Percentiles rank a stretch among this genome's conserved stretches.
Evolutionary conservation across 2,888 invertebrate genomes (phyloP).

Genomic region (Synanthedon myopaeformis): DNA sequence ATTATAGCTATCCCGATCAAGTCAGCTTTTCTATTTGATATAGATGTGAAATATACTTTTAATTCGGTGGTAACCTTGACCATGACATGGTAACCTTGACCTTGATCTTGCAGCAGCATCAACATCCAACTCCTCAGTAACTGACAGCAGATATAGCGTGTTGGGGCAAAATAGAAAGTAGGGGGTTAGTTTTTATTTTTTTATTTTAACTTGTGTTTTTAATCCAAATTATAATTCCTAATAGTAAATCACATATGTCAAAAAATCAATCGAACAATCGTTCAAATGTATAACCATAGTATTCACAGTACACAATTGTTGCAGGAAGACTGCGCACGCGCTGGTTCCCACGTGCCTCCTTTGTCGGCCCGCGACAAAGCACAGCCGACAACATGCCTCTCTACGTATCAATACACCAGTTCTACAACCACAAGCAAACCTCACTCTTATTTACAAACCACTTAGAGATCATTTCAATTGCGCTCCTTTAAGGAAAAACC

Average conservation of each 20-base stretch:
- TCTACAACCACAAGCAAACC: constrained; percentile 9
- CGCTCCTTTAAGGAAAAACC: not conserved
- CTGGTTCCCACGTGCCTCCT: constrained; percentile 63
- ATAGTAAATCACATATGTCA: not conserved
- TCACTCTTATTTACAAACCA: not conserved
- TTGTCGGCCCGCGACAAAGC: constrained; percentile 67
- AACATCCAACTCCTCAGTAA: too few species aligned
- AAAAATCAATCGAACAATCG: constrained; percentile 18
- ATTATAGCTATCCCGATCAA: too few species aligned
- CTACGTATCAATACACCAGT: constrained; percentile 19
- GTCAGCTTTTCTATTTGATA: too few species aligned
- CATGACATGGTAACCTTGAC: too few species aligned
- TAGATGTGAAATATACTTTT: too few species aligned
- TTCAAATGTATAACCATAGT: constrained; percentile 35
- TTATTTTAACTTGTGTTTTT: too few species aligned
- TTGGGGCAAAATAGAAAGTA: too few species aligned
- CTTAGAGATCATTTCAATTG: not conserved
- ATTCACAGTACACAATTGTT: constrained; percentile 31
- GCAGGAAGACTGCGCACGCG: constrained; percentile 51
- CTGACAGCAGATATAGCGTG: too few species aligned
- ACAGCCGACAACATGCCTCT: constrained; percentile 50
- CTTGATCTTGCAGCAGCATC: too few species aligned
- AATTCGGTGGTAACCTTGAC: too few species aligned
- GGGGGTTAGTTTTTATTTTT: too few species aligned
- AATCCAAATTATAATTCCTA: too few species aligned